Base-by-base conservation (phyloP, 2,888 invertebrate genomes). In the Drosophila barbarae region DNA sequence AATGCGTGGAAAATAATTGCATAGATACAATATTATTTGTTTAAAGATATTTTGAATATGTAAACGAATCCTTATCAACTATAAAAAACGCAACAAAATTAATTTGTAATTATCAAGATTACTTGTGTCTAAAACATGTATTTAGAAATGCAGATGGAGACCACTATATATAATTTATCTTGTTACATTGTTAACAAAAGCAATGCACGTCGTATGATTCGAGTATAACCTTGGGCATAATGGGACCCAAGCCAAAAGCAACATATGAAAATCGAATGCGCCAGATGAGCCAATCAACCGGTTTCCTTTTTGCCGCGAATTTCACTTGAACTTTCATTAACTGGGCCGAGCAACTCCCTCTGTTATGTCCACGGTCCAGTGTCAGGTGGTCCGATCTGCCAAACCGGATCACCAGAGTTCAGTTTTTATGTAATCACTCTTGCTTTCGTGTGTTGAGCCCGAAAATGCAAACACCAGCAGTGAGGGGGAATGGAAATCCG, bases 271-370 rank as follows among this genome's bases (percentile, higher is more conserved):
- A 73, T 61, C 59, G 60, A 55, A 55, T 50, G 64, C 30, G 64
- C 46, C 46, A 46, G 64, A 65, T 80, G 70, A 69, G 69, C 67
- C 51, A 72, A 74, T 44, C 63, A 76, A 81, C 80, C 71, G 84
- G 82, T 69, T 74, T 60, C 47, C 60, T 53, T 71, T 63, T 66
- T 41, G 44, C 54, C 47, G 71, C 63, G 60, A 84, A 84, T 79
- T 79, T 79, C 82, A 79, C 78, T 79, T 73, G 79, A 79, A 81
- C 82, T 79, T 84, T 84, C 78, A 76, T 79, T 81, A 75, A 78
- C 63, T 73, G 49, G 63, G 71, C 67, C 70, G 55, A 53, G 50
- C 36, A 42, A 52, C 54, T 54, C 66, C 60, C 60, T 63, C 36
- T 26, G 56, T 35, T 30, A 26, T 38, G 67, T 49, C 28, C 30